These are phyloP conservation scores for Erythrolamprus reginae DNA, from an alignment of 2,113 vertebrate species.

Conservation along the genomic window DNA sequence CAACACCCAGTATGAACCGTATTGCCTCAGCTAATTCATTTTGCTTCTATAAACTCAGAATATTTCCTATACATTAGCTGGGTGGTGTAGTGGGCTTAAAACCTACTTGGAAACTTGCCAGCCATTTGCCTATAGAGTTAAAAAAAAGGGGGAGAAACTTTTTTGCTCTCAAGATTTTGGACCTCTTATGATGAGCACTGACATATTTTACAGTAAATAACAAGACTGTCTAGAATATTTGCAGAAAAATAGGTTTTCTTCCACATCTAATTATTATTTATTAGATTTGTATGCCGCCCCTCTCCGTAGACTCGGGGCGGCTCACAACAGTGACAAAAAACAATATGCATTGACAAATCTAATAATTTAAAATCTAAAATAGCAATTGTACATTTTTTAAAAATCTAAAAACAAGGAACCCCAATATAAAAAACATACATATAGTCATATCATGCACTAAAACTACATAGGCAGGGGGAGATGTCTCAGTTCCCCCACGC, in stretches of 20 bases:
- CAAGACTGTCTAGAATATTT: background rate
- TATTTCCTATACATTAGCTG: background rate
- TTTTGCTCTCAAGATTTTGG: background rate
- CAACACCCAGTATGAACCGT: background rate
- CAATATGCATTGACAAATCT: no score
- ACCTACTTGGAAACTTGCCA: background rate
- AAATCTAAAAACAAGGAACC: no score
- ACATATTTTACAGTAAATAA: background rate
- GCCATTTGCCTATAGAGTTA: background rate
- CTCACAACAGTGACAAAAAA: no score
- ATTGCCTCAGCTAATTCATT: background rate
- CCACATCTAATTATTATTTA: no score
- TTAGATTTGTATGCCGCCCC: no score
- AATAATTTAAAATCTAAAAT: no score
- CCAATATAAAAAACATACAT: no score
- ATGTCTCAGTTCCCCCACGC: no score
- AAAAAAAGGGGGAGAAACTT: background rate
- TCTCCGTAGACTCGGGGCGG: no score
- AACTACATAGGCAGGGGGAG: no score
- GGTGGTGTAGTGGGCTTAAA: background rate
- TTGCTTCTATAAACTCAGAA: background rate
- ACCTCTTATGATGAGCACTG: background rate
- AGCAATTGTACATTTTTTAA: no score
- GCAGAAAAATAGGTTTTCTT: background rate
- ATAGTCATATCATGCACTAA: no score